Evolutionary conservation across 2,113 vertebrate species (phyloP).

Genomic region (Oncorhynchus gorbuscha): DNA sequence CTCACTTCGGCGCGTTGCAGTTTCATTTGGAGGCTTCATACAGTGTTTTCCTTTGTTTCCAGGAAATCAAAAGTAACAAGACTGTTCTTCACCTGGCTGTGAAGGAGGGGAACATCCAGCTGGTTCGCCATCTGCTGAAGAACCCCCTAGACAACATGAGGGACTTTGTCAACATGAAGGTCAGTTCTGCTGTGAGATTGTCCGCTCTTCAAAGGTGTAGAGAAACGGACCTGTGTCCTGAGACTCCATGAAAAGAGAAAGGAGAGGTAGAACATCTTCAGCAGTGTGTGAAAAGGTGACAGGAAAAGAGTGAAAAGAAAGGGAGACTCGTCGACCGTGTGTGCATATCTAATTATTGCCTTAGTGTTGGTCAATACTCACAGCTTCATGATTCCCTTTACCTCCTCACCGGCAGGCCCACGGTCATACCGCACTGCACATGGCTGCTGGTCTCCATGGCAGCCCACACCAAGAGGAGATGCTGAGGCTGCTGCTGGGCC

Average conservation of each 20-base stretch:
- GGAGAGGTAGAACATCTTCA: no score
- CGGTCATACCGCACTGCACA: constrained; percentile 89
- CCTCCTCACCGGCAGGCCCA: constrained; percentile 75
- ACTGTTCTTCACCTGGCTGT: constrained; percentile 86
- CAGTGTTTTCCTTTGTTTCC: constrained; percentile 24
- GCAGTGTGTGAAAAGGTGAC: no score
- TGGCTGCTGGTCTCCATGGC: constrained; percentile 86
- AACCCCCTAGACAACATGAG: constrained; percentile 70
- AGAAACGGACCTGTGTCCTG: no score
- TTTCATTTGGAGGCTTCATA: constrained; percentile 38
- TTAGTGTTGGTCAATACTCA: constrained; percentile 4
- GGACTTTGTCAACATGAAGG: constrained; percentile 89
- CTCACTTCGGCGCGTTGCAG: constrained; percentile 1
- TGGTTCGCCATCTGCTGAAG: constrained; percentile 81
- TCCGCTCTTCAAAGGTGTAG: no score
- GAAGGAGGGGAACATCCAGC: constrained; percentile 82
- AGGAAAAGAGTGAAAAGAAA: no score
- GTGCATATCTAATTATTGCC: neutral
- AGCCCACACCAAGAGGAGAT: constrained; percentile 79
- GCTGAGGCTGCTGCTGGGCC: constrained; percentile 76
- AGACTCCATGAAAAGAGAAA: no score
- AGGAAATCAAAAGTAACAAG: constrained; percentile 94
- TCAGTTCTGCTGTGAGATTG: constrained; percentile 35
- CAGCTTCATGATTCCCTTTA: no score
- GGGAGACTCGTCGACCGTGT: neutral